Conservation (phyloP, 1,140 invertebrate species). For the Bradynema listronoti region DNA sequence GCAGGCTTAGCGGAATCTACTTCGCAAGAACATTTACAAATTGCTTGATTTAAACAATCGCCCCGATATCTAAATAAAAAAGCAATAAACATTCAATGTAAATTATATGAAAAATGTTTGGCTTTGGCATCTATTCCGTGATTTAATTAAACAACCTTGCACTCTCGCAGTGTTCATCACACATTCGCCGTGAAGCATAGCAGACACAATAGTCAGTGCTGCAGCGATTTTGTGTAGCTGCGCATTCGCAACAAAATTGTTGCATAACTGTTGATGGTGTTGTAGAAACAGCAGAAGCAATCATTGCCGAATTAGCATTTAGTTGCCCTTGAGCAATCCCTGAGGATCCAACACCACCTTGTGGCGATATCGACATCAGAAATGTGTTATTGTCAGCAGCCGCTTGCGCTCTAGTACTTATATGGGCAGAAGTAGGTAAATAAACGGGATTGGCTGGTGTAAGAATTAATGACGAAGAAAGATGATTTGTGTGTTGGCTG, state of each 20-base stretch:
- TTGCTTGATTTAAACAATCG: constrained; percentile 57
- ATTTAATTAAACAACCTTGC: constrained; percentile 41
- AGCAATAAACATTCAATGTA: constrained; percentile 9
- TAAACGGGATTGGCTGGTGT: constrained; percentile 13
- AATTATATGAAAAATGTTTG: constrained; percentile 1
- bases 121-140: too few species aligned
- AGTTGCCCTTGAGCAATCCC: constrained; percentile 1
- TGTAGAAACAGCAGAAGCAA: not conserved
- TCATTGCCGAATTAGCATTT: constrained; percentile 19
- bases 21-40: constrained; percentile 58
- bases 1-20: constrained; percentile 58
- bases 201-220: constrained; percentile 53
- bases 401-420: not conserved
- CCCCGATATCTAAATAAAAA: constrained; percentile 52
- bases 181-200: constrained; percentile 55
- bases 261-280: not conserved
- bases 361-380: not conserved
- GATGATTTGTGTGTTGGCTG: constrained; percentile 16
- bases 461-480: constrained; percentile 28
- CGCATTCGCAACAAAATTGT: constrained; percentile 46
- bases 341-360: not conserved
- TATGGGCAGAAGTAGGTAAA: not conserved
- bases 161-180: constrained; percentile 56
- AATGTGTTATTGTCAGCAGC: not conserved
- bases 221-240: constrained; percentile 48